Evolutionary conservation across 1,140 invertebrate genomes (phyloP), one percentile per base, ranked within the genome.

Genomic region (Homarus americanus): DNA sequence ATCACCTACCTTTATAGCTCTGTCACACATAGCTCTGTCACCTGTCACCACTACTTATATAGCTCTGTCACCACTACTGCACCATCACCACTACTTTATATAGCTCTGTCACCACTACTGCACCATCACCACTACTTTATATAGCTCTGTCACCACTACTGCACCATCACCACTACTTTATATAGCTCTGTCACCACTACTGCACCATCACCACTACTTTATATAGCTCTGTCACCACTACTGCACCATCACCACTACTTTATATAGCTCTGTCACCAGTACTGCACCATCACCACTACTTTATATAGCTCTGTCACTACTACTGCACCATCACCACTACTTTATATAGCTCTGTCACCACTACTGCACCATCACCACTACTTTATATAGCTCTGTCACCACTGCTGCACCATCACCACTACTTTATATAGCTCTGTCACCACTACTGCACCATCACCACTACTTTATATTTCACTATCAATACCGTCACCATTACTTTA

Each of bases 161-260:
- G 5, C 17, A 58, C 53, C 53, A 58, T 17, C 17, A 58, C 53
- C 53, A 17, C 38, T 78, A 73, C 85, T 66, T 38, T 41, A 87
- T n/a, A n/a, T n/a, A n/a, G n/a, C n/a, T n/a, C 76, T 58, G 24
- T 17, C 49, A 79, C 73, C 17, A 44, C 86, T 28, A 88, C 58
- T 32, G 4, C 44, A 28, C 72, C 49, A 76, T 58, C 28, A 76
- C 32, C 44, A 78, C 41, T 20, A 87, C 40, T 34, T 69, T 38
- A 5, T 69, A 7, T 69, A 28, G 66, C 44, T 7, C 44, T n/a
- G 32, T 32, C 63, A 66, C 63, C 63, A 66, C 24, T 32, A 66
- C 58, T 0, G 1, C 58, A 58, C 44, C 44, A 82, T 24, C 32
- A 58, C 34, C 15, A 34, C n/a, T n/a, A 49, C 15, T 28, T 5